Conservation (phyloP, 1,140 invertebrate species). For the Eumaeus atala region DNA sequence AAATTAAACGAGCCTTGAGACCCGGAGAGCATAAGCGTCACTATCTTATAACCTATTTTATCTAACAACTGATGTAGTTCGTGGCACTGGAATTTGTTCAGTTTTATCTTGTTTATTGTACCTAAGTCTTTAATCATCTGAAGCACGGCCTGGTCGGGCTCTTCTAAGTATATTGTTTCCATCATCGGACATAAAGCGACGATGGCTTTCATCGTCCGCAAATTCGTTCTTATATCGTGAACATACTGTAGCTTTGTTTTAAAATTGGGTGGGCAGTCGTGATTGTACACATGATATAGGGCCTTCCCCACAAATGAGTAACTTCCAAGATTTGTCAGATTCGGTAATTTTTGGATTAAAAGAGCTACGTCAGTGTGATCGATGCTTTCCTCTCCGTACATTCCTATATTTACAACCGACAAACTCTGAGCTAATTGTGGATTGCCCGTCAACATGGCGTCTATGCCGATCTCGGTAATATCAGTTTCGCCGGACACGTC, state of each 20-base stretch:
- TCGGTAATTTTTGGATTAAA: constrained; percentile 76
- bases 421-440: constrained; percentile 71
- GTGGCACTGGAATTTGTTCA: constrained; percentile 76
- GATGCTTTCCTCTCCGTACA: constrained; percentile 78
- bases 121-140: constrained; percentile 69
- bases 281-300: constrained; percentile 72
- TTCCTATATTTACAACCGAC: constrained; percentile 78
- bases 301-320: constrained; percentile 79
- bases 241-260: constrained; percentile 77
- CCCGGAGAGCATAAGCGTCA: constrained; percentile 77
- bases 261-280: constrained; percentile 69
- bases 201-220: constrained; percentile 74
- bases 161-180: constrained; percentile 78
- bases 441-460: constrained; percentile 69
- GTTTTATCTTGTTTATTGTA: constrained; percentile 74
- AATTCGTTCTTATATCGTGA: constrained; percentile 76
- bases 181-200: constrained; percentile 75
- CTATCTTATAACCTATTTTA: constrained; percentile 73
- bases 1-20: constrained; percentile 76
- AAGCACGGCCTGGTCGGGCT: constrained; percentile 74
- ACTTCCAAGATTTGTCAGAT: constrained; percentile 76
- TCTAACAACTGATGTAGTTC: constrained; percentile 76
- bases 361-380: constrained; percentile 77
- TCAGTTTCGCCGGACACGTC: constrained; percentile 80
- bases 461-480: constrained; percentile 77